A percentile compares a stretch with the other conserved stretches of the same genome.
Evolutionary conservation across 2,113 vertebrate genomes (phyloP).

Genomic region (Entelurus aequoreus): DNA sequence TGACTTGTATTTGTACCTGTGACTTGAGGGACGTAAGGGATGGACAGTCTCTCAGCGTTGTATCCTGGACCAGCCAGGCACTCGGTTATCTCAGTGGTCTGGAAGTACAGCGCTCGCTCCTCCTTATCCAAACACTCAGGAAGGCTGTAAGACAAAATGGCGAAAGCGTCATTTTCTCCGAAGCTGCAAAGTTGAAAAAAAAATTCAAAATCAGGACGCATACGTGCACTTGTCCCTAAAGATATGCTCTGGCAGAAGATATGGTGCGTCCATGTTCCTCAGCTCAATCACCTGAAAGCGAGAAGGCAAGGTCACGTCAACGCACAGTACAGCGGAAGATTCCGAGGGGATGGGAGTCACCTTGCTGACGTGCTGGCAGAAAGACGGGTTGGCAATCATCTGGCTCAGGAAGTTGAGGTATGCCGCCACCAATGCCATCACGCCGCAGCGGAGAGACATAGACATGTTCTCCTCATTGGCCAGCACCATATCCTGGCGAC

Average conservation of each 20-base stretch:
- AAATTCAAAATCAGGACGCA: constrained; percentile 20
- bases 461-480: constrained; percentile 87
- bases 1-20: constrained; percentile 75
- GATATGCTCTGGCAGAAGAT: constrained; percentile 89
- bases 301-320: background rate
- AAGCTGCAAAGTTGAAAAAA: no score
- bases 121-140: constrained; percentile 84
- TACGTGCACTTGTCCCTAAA: constrained; percentile 92
- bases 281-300: constrained; percentile 86
- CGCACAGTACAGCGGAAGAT: background rate
- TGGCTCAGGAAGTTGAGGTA: constrained; percentile 97
- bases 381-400: constrained; percentile 92
- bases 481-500: constrained; percentile 80
- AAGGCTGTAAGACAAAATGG: constrained; percentile 62
- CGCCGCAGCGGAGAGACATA: constrained; percentile 84
- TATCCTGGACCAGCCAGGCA: constrained; percentile 88
- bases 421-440: constrained; percentile 87
- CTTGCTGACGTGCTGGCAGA: constrained; percentile 94
- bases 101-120: constrained; percentile 81
- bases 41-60: constrained; percentile 82
- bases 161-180: no score
- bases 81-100: constrained; percentile 84
- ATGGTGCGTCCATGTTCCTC: constrained; percentile 85
- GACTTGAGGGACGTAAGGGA: constrained; percentile 88
- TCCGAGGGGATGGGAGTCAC: constrained; percentile 45